phyloP scores from a whole-genome alignment of 2,113 vertebrate species.

The Microcebus ravelobensis region DNA sequence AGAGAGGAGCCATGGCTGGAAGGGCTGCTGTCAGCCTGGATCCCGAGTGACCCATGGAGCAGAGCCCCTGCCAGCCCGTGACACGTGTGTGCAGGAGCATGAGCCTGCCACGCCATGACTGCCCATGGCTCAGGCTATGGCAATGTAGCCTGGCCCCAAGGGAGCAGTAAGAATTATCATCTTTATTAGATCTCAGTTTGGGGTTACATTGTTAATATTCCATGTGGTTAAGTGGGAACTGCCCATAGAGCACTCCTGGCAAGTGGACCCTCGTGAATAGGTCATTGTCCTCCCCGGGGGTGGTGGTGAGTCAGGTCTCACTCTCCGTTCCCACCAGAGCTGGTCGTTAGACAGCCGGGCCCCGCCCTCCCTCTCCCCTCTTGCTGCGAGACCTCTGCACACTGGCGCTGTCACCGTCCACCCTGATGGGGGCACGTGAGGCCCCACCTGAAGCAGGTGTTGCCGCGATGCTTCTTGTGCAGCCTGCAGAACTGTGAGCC shows the following conservation, averaged over 20 bases:
- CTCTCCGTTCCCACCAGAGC: too few species aligned
- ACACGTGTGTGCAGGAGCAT: fast-evolving
- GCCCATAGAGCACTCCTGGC: not conserved
- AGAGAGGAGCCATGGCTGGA: not conserved
- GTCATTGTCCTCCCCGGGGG: too few species aligned
- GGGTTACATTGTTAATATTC: not conserved
- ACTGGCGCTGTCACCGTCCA: too few species aligned
- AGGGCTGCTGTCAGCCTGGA: not conserved
- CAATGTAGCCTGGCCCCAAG: not conserved
- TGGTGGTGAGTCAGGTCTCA: too few species aligned
- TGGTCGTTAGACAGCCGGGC: too few species aligned
- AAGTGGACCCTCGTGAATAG: too few species aligned
- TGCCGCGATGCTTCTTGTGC: too few species aligned
- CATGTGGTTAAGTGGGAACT: not conserved
- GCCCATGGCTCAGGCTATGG: fast-evolving
- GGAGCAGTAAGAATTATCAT: not conserved
- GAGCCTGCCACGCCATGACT: fast-evolving
- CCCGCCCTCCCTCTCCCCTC: too few species aligned
- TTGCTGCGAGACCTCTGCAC: too few species aligned
- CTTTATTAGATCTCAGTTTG: not conserved
- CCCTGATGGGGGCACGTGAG: too few species aligned
- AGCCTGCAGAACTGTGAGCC: too few species aligned
- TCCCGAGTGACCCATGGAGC: not conserved
- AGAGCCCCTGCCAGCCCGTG: not conserved
- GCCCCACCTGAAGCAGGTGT: too few species aligned